Base-by-base conservation (phyloP, 2,797 vertebrate species). In the Serranus cabrilla region DNA sequence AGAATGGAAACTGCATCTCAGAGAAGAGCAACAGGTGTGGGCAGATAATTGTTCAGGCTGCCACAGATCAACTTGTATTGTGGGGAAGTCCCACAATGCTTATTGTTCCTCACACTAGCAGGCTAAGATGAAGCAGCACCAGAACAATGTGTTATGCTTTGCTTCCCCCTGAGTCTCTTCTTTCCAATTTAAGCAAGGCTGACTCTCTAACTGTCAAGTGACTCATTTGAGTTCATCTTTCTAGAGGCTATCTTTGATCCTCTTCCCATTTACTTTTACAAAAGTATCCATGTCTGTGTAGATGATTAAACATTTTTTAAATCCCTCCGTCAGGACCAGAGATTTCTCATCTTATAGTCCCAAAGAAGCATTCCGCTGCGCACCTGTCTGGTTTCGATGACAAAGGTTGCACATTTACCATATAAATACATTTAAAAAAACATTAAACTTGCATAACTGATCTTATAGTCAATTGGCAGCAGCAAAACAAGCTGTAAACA, bases 21-120 rank as follows among this genome's bases (percentile, higher is more conserved):
- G 51, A 13, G 39, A 64, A 50, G 45, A 20, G 69, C 45, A 54
- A 47, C 69, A 78, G 76, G 51, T 56, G 56, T 27, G 39, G 46
- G 16, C 25, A 52, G 71, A 58, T 60, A 50, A 54, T 9, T 25
- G 52, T 11, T 69, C 47, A 18, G 45, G 27, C 68, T 46, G 43
- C 50, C 16, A 12, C 8, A 34, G 56, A 54, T 76, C 37, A 50
- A 9, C 49, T 66, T 51, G 34, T 34, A 54, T 45, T 78, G 23
- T 39, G 34, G 60, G 37, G 27, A 75, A 56, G 52, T 60, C 60
- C 34, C 42, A 59, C 40, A 58, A 27, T 62, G 34, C 18, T n/a
- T 1, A 17, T 8, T 45, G 17, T 71, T 60, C 49, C 4, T 51
- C 25, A 43, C 13, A 5, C 16, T 11, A 18, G 1, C 18, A 34